phyloP scores from a whole-genome alignment of 2,888 invertebrate genomes.

The Aquatica leii region DNA sequence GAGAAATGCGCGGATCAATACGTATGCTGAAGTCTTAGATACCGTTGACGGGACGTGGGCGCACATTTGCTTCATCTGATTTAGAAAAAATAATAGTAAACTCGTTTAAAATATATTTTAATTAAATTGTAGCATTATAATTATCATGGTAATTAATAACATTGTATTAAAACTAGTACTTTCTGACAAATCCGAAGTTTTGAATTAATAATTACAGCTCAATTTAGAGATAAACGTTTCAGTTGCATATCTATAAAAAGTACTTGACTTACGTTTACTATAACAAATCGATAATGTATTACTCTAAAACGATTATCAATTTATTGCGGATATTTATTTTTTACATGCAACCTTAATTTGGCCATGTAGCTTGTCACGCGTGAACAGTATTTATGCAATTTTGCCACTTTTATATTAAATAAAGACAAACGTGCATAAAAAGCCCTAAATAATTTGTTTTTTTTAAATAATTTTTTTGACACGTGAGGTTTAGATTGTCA shows the following conservation, averaged over 20 bases:
- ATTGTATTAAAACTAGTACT: conserved; percentile 3
- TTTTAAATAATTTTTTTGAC: too few species aligned
- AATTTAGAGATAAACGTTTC: conserved; percentile 20
- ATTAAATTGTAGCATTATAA: conserved; percentile 10
- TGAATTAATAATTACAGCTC: conserved; percentile 29
- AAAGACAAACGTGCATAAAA: too few species aligned
- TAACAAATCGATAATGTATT: conserved; percentile 23
- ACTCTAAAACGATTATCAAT: conserved; percentile 7
- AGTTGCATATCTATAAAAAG: conserved; percentile 16
- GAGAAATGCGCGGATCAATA: conserved; percentile 54
- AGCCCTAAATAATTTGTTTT: too few species aligned
- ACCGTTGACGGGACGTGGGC: conserved; percentile 43
- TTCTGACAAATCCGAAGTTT: conserved; percentile 20
- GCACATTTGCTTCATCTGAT: conserved; percentile 35
- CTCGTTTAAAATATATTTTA: conserved; percentile 9
- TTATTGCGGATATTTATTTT: conserved; percentile 1
- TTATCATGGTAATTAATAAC: conserved; percentile 18
- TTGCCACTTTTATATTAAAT: too few species aligned
- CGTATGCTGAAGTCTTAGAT: conserved; percentile 49
- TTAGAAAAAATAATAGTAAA: conserved; percentile 16
- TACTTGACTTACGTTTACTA: not conserved
- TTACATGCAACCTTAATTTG: conserved; percentile 1
- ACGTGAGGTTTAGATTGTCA: too few species aligned
- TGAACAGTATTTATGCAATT: not conserved
- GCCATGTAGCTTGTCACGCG: not conserved